Percentiles rank a stretch among this genome's conserved stretches.
These are phyloP conservation scores for Diabrotica undecimpunctata DNA, from an alignment of 1,140 invertebrate species.

Conservation along the genomic window DNA sequence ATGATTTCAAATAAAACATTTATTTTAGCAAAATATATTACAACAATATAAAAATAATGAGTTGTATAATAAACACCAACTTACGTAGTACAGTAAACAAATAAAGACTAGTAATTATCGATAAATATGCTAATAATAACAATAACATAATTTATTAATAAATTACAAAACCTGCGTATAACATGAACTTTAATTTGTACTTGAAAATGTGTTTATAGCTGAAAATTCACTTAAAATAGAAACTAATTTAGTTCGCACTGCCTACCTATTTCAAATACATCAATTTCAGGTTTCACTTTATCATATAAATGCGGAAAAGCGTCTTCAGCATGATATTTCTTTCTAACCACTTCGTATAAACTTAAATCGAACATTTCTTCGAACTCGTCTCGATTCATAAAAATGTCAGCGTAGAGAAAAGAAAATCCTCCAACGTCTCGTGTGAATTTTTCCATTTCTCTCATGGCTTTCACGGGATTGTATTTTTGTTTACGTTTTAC, in stretches of 20 bases:
- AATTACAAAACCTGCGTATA: no score
- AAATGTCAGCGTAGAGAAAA: conserved; percentile 63
- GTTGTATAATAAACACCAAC: no score
- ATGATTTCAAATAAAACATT: no score
- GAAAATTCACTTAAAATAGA: no score
- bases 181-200: no score
- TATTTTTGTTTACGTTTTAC: conserved; percentile 51
- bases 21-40: no score
- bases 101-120: no score
- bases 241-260: conserved; percentile 32
- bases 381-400: conserved; percentile 60
- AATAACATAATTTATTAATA: no score
- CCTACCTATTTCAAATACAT: conserved; percentile 61
- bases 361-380: conserved; percentile 53
- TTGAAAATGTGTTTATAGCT: no score
- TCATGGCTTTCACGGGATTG: conserved; percentile 53
- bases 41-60: no score
- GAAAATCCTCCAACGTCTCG: conserved; percentile 55
- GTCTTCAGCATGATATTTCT: conserved; percentile 51
- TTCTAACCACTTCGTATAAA: conserved; percentile 51
- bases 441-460: conserved; percentile 57
- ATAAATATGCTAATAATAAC: no score
- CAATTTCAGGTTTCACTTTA: conserved; percentile 65
- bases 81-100: no score
- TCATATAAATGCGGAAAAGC: conserved; percentile 54